These are phyloP conservation scores for Odobenus rosmarus DNA, from an alignment of 2,113 vertebrate genomes.

Conservation along the genomic window DNA sequence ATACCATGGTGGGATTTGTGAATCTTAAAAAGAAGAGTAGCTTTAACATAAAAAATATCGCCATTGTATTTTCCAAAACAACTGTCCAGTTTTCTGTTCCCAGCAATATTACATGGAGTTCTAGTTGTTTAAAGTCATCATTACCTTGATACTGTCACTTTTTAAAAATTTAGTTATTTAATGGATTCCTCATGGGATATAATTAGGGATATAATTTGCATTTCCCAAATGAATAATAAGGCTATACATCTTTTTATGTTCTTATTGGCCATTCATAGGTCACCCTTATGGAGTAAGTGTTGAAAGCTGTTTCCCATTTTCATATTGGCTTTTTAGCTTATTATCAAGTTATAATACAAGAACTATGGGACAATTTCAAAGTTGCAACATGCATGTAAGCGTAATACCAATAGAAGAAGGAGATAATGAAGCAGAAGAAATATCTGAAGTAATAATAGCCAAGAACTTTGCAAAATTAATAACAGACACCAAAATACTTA, in stretches of 20 bases:
- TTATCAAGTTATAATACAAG: not conserved
- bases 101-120: not conserved
- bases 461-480: not conserved
- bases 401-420: not conserved
- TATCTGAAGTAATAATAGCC: not conserved
- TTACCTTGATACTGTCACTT: not conserved
- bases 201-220: not conserved
- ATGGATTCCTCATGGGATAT: not conserved
- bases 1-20: not conserved
- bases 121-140: not conserved
- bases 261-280: not conserved
- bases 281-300: not conserved
- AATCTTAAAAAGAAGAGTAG: not conserved
- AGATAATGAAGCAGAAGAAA: not conserved
- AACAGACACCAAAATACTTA: not conserved
- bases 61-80: not conserved
- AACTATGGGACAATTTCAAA: not conserved
- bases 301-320: not conserved
- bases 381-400: not conserved
- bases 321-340: not conserved
- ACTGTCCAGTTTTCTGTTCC: not conserved
- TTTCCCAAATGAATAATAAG: not conserved
- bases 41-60: not conserved
- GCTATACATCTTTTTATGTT: not conserved
- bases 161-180: not conserved